Evolutionary conservation across 2,888 invertebrate genomes (phyloP).

Genomic region (Ectemnius cavifrons): DNA sequence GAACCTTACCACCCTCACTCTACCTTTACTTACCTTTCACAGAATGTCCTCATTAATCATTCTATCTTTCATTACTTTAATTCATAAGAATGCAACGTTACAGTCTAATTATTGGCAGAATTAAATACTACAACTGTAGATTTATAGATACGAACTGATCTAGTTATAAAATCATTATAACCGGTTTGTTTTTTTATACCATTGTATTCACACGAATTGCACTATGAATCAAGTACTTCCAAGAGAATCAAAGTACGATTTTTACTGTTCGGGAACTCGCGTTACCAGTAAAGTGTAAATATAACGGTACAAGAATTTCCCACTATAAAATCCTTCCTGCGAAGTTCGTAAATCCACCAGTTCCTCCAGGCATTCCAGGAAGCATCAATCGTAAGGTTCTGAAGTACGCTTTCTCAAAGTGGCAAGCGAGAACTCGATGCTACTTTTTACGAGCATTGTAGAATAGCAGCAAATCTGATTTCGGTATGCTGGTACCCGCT

Average conservation of each 20-base stretch:
- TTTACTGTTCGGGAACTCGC: no score
- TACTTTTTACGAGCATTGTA: constrained; percentile 40
- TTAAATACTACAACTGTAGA: no score
- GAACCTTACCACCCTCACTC: background rate
- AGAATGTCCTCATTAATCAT: background rate
- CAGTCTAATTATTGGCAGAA: no score
- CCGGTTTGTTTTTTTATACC: no score
- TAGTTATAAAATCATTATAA: no score
- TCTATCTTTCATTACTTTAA: no score
- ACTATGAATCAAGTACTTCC: no score
- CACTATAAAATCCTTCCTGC: no score
- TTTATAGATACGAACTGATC: no score
- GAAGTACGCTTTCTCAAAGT: constrained; percentile 18
- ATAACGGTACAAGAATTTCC: background rate
- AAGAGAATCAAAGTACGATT: no score
- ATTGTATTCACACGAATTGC: no score
- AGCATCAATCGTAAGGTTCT: background rate
- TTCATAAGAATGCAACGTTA: no score
- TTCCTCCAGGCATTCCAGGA: background rate
- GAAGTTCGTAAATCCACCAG: background rate
- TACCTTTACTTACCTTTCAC: background rate
- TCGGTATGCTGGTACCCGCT: constrained; percentile 62
- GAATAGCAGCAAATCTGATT: constrained; percentile 40
- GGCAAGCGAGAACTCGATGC: constrained; percentile 13
- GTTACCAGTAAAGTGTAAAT: background rate